phyloP scores from a whole-genome alignment of 1,140 invertebrate species.

The Rhynchophorus ferrugineus region DNA sequence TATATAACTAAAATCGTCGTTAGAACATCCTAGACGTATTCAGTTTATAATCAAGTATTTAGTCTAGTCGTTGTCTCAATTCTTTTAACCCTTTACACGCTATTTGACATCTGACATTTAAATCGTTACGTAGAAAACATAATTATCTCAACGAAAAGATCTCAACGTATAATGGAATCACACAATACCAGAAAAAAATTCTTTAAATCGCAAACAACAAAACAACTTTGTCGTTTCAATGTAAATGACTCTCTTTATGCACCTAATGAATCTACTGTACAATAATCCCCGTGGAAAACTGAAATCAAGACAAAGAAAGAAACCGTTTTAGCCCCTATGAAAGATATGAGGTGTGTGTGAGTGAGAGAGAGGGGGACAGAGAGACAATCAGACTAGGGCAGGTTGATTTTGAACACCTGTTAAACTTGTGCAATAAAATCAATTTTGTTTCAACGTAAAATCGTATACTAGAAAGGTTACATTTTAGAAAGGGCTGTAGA shows the following conservation, averaged over 20 bases:
- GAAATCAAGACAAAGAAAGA: neutral
- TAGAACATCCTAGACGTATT: too few species aligned
- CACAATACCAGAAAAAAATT: neutral
- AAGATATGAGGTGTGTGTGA: too few species aligned
- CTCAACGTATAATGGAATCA: too few species aligned
- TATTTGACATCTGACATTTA: too few species aligned
- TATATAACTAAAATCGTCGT: too few species aligned
- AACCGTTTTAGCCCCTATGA: neutral
- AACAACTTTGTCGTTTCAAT: slow-evolving; percentile 5
- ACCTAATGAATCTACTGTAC: slow-evolving; percentile 6
- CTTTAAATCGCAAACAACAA: slow-evolving; percentile 5
- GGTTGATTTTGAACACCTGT: slow-evolving; percentile 11
- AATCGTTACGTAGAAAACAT: too few species aligned
- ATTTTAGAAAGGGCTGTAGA: slow-evolving; percentile 2
- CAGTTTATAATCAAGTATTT: too few species aligned
- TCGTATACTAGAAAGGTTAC: neutral
- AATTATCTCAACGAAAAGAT: too few species aligned
- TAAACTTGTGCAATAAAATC: slow-evolving; percentile 7
- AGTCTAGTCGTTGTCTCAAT: too few species aligned
- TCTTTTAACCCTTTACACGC: too few species aligned
- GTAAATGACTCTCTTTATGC: slow-evolving; percentile 5
- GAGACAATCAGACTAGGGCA: slow-evolving; percentile 7
- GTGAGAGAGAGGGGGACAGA: too few species aligned
- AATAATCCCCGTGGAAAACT: slow-evolving; percentile 7
- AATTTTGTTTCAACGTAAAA: slow-evolving; percentile 6